These are phyloP conservation scores for Acridotheres tristis DNA, from an alignment of 2,797 vertebrate species.

Conservation along the genomic window DNA sequence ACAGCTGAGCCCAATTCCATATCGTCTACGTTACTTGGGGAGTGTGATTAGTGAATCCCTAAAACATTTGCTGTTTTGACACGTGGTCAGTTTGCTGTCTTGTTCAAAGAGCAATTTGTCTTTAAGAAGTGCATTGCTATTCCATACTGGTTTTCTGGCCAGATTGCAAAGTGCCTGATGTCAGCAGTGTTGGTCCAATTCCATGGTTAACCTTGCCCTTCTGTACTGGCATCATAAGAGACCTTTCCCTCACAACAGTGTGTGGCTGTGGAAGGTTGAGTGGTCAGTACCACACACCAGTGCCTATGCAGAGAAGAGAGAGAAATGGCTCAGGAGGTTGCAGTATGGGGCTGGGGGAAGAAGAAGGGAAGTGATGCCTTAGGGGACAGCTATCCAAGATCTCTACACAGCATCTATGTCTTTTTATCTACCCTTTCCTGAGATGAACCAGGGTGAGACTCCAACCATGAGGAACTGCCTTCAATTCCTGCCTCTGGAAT, in stretches of 20 bases:
- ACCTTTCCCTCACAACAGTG: accelerated
- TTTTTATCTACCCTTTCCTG: not conserved
- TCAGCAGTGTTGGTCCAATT: not conserved
- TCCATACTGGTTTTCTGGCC: not conserved
- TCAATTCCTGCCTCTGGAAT: not conserved
- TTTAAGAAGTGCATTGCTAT: not conserved
- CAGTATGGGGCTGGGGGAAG: not conserved
- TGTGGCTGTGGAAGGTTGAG: accelerated
- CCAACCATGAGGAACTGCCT: not conserved
- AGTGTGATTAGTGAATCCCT: not conserved
- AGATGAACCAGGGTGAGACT: not conserved
- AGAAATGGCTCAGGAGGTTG: not conserved
- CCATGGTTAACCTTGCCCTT: not conserved
- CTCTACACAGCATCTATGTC: not conserved
- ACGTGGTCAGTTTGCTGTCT: not conserved
- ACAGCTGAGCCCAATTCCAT: not conserved
- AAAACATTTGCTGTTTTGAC: not conserved
- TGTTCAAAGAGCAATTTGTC: not conserved
- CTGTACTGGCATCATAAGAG: not conserved
- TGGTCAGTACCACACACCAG: not conserved
- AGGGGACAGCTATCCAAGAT: not conserved
- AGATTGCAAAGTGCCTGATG: not conserved
- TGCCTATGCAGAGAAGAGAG: not conserved
- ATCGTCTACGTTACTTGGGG: not conserved
- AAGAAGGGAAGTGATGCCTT: not conserved